These are phyloP conservation scores for Cotesia glomerata DNA, from an alignment of 1,140 invertebrate genomes.

Conservation along the genomic window DNA sequence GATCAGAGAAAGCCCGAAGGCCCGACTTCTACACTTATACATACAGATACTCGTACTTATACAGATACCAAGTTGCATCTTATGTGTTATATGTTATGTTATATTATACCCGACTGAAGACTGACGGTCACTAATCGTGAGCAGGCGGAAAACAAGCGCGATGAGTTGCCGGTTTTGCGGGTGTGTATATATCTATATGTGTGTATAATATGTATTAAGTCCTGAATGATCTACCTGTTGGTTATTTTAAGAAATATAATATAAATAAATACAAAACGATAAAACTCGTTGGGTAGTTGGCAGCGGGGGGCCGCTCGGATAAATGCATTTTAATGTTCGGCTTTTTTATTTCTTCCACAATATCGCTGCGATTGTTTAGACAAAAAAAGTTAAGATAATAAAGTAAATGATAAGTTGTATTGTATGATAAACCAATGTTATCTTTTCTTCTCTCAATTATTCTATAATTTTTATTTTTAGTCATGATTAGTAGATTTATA, in stretches of 20 bases:
- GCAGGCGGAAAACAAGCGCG: slow-evolving; percentile 54
- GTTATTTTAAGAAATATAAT: not conserved
- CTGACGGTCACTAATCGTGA: slow-evolving; percentile 50
- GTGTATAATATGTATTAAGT: not conserved
- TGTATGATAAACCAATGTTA: too few species aligned
- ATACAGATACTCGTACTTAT: not conserved
- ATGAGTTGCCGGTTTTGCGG: slow-evolving; percentile 50
- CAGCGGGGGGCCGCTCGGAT: not conserved
- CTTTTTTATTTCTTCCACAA: not conserved
- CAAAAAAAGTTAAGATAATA: too few species aligned
- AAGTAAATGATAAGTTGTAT: too few species aligned
- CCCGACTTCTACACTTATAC: slow-evolving; percentile 7
- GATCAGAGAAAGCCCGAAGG: slow-evolving; percentile 21
- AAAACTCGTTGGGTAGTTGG: not conserved
- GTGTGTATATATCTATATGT: not conserved
- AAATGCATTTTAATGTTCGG: not conserved
- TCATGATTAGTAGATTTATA: not conserved
- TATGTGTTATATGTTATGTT: too few species aligned
- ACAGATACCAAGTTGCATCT: slow-evolving; percentile 37
- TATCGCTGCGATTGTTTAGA: not conserved
- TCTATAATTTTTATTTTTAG: too few species aligned
- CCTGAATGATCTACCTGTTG: slow-evolving; percentile 30
- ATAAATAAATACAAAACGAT: not conserved
- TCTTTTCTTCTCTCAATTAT: too few species aligned
- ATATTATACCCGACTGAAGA: slow-evolving; percentile 1